Percentiles rank a stretch among this genome's conserved stretches.
phyloP scores from a whole-genome alignment of 2,888 invertebrate genomes.

The Serripes groenlandicus region DNA sequence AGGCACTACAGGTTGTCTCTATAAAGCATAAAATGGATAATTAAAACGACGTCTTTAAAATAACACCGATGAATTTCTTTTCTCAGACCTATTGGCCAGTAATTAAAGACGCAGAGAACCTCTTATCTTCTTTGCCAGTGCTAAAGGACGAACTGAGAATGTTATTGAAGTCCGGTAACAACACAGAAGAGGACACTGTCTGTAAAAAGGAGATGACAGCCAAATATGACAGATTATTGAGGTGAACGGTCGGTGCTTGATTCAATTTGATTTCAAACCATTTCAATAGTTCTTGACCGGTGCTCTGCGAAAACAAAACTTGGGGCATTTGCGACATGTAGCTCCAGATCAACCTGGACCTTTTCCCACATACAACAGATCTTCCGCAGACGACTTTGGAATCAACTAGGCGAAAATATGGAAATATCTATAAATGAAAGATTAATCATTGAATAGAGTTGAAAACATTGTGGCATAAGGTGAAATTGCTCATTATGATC shows the following conservation, averaged over 20 bases:
- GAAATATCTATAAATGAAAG: no score
- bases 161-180: neutral
- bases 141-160: neutral
- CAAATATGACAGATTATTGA: neutral
- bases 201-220: neutral
- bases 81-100: constrained; percentile 4
- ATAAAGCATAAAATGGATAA: no score
- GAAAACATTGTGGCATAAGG: neutral
- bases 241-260: neutral
- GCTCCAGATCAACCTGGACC: no score
- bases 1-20: no score
- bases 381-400: no score
- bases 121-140: neutral
- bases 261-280: neutral
- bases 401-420: no score
- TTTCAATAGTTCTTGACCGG: neutral
- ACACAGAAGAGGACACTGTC: neutral
- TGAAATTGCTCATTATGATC: neutral
- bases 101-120: neutral
- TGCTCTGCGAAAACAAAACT: no score
- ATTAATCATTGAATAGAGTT: no score
- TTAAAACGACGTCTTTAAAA: no score
- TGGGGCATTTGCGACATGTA: no score
- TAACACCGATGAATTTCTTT: no score
- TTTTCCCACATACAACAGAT: no score